Conservation (phyloP, 37 sponge, comb jelly and placozoan species). For the Ianthella basta region DNA sequence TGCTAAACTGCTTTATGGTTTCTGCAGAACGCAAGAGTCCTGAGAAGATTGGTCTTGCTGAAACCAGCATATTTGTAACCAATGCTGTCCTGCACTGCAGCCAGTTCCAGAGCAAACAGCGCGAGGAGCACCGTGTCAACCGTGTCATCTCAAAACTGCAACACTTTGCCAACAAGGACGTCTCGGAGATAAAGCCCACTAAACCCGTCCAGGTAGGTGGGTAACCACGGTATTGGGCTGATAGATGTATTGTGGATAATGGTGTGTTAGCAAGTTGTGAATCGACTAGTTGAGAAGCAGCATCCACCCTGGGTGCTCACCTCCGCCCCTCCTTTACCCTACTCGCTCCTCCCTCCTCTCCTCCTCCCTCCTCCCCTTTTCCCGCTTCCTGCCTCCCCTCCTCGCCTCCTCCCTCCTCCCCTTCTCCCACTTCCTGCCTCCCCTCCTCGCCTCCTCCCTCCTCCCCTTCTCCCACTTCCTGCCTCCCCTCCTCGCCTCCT, state of each 20-base stretch:
- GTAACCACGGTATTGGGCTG: too few species aligned
- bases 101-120: conserved; percentile 4
- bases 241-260: too few species aligned
- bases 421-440: too few species aligned
- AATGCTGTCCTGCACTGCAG: neutral
- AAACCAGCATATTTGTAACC: conserved; percentile 1
- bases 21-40: conserved; percentile 9
- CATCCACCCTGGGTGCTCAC: too few species aligned
- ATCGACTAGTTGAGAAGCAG: too few species aligned
- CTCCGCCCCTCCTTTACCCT: neutral
- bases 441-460: too few species aligned
- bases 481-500: too few species aligned
- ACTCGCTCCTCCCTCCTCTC: neutral
- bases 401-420: neutral
- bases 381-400: too few species aligned
- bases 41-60: neutral
- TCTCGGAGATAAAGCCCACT: neutral
- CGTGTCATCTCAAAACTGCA: conserved; percentile 12
- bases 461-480: too few species aligned
- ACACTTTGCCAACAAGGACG: conserved; percentile 28
- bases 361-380: neutral
- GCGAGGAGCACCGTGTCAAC: neutral
- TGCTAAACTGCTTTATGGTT: too few species aligned
- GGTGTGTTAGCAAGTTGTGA: too few species aligned
- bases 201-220: too few species aligned